phyloP scores from a whole-genome alignment of 2,113 vertebrate species.

The Candoia aspera region DNA sequence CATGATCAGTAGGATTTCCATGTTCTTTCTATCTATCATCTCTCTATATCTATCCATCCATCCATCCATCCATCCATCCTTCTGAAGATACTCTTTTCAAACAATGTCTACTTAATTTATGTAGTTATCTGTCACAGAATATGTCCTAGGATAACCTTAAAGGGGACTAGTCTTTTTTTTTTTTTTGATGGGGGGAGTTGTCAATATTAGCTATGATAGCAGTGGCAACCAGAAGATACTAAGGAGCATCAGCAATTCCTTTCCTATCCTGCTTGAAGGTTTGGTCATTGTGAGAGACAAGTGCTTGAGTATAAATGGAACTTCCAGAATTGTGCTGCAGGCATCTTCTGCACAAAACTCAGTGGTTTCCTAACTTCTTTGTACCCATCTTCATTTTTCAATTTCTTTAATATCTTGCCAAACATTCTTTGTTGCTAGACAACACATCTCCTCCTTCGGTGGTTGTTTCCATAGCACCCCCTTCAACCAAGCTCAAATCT shows the following conservation, averaged over 20 bases:
- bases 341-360: background rate
- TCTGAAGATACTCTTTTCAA: too few species aligned
- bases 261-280: background rate
- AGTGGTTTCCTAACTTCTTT: background rate
- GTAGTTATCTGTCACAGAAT: too few species aligned
- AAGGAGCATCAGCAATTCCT: background rate
- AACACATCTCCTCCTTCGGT: background rate
- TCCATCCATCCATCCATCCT: background rate
- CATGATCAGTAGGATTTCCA: background rate
- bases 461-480: constrained; percentile 41
- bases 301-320: background rate
- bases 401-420: background rate
- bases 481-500: constrained; percentile 4
- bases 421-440: background rate
- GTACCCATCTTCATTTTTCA: background rate
- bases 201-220: too few species aligned
- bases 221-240: background rate
- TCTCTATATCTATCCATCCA: too few species aligned
- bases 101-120: too few species aligned
- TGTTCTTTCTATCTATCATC: background rate
- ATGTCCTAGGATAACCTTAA: too few species aligned
- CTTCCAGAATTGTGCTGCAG: too few species aligned
- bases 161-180: too few species aligned
- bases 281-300: background rate
- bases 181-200: too few species aligned